Base-by-base conservation (phyloP, 1,140 invertebrate genomes). In the Calliopsis andreniformis region DNA sequence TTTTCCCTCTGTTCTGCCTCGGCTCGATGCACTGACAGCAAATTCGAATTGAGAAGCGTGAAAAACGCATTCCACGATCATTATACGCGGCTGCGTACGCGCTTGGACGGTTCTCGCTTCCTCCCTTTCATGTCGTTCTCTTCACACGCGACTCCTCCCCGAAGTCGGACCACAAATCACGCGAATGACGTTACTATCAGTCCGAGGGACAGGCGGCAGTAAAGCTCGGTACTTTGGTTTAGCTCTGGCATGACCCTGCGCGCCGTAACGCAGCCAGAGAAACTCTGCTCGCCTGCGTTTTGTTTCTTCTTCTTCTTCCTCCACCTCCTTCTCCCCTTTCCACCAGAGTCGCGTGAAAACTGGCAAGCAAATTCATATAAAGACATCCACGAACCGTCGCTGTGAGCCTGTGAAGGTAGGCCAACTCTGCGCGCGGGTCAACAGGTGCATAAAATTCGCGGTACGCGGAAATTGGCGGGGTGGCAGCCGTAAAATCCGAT, bases 31-130 rank as follows among this genome's bases (percentile, higher is more conserved):
- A 76, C 84, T 25, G 71, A 39, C 75, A 30, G 80, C 67, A 82
- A 82, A 87, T 83, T 84, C 84, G 84, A 84, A 88, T 86, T 88
- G 87, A 89, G 81, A 86, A 87, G 86, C 87, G 87, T 89, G 86
- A 88, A 89, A 87, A 87, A 86, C 73, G 84, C 82, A 88, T 86
- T 86, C 86, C 82, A 68, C 79, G 84, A 86, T 87, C 72, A 79
- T 86, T 88, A 87, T 68, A 84, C 73, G 78, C 79, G 56, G 76
- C 75, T 71, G 53, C 73, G 64, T 47, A 32, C 58, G 16, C 20
- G 23, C 56, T 28, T 67, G 47, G 59, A 45, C 28, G 49, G 20
- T 49, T 64, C 56, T 71, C 62, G n/a, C 28, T 68, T 51, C 55
- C 39, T 43, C 59, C 14, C 35, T 51, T 55, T 63, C 58, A 42